A percentile compares a stretch with the other conserved stretches of the same genome.
Conservation (phyloP, 2,113 vertebrate species). For the Arenaria interpres region DNA sequence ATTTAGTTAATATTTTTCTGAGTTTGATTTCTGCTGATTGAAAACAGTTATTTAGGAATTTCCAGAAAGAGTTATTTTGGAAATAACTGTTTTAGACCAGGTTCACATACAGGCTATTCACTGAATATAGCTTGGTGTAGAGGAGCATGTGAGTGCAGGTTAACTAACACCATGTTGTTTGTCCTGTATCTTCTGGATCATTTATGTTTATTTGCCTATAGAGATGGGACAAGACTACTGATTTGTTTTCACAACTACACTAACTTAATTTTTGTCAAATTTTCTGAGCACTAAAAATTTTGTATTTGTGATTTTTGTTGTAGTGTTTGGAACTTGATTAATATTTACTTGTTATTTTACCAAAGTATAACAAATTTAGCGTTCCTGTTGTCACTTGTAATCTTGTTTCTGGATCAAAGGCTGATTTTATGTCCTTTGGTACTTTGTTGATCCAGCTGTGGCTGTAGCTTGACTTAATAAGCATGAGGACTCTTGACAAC, state of each 20-base stretch:
- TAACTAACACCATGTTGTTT: neutral
- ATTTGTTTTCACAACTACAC: neutral
- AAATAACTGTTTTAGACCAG: neutral
- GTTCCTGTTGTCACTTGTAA: conserved; percentile 27
- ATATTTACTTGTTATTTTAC: conserved; percentile 44
- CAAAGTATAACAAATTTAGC: conserved; percentile 6
- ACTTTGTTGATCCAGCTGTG: conserved; percentile 55
- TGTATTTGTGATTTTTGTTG: neutral
- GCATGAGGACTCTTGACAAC: conserved; percentile 57
- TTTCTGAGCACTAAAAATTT: neutral
- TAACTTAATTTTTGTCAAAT: conserved; percentile 2
- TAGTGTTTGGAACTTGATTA: conserved; percentile 27
- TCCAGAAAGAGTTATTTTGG: neutral
- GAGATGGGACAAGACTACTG: neutral
- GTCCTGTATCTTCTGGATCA: neutral
- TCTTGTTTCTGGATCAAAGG: conserved; percentile 25
- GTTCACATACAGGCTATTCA: neutral
- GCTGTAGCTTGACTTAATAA: conserved; percentile 52
- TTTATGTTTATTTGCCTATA: neutral
- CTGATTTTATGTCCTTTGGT: conserved; percentile 14
- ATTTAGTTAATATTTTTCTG: neutral
- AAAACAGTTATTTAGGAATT: neutral
- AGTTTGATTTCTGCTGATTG: neutral
- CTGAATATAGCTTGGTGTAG: neutral
- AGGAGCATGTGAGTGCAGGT: neutral